Base-by-base conservation (phyloP, 2,888 invertebrate genomes). In the Drosophila prolongata region DNA sequence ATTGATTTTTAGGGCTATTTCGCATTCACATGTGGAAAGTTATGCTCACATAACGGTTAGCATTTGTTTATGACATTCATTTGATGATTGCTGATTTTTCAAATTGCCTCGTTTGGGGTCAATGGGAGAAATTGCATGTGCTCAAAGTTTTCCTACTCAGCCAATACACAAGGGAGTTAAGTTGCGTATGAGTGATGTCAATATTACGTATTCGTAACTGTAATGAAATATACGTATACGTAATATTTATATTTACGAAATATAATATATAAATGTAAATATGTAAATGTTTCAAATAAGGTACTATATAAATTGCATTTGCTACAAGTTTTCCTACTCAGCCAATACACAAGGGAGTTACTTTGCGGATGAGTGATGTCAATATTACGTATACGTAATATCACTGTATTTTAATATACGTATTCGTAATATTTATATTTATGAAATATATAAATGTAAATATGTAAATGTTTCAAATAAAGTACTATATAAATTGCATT, bases 31-130 rank as follows among this genome's bases (percentile, higher is more conserved):
- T 66, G 66, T 46, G 65, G 24, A 64, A 46, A 65, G 64, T 53
- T 65, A 65, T 65, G 65, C 65, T 66, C 65, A 24, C 66, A 54
- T 46, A 62, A 61, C 62, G 62, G 67, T 67, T 43, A 55, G 67
- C 71, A 61, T 54, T 71, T 70, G 53, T 70, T 70, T 61, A 70
- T 70, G 69, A 70, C 69, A 71, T 70, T 70, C 61, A 71, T 70
- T 60, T 54, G 71, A 71, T 61, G 53, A 49, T 71, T 71, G 61
- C 60, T 54, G 71, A 61, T 61, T 61, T 60, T 54, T 43, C 61
- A 44, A 69, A 68, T 67, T 66, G 67, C 55, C 66, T 66, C 46
- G 55, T 66, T 66, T 30, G n/a, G 46, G 44, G 49, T 43, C 56
- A 55, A 55, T 47, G 34, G 46, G 55, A 38, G 35, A 37, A 68